phyloP scores from a whole-genome alignment of 1,140 invertebrate genomes.

The Caenorhabditis briggsae region DNA sequence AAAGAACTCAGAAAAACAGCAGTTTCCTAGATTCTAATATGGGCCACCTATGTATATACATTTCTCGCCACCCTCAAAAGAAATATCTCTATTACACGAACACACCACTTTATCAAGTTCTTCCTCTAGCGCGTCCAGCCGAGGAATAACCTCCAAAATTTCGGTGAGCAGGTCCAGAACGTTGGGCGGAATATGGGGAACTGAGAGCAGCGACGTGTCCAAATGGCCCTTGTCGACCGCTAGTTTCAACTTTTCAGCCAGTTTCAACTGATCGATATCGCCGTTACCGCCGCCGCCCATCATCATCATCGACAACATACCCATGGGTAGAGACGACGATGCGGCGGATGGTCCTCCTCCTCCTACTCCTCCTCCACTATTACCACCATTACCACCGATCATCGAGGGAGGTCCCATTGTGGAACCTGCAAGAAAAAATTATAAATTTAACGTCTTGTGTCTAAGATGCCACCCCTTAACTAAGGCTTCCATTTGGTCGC shows the following conservation, averaged over 20 bases:
- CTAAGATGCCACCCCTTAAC: too few species aligned
- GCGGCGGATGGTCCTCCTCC: conserved; percentile 27
- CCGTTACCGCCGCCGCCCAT: neutral
- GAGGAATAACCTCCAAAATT: conserved; percentile 52
- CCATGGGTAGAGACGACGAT: conserved; percentile 28
- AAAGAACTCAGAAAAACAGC: neutral
- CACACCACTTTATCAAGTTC: conserved; percentile 37
- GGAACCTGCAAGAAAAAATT: neutral
- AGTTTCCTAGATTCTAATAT: neutral
- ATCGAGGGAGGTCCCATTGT: conserved; percentile 22
- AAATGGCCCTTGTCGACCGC: conserved; percentile 39
- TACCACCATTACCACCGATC: neutral
- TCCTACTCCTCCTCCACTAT: too few species aligned
- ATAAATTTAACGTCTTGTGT: neutral
- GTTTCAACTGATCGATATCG: conserved; percentile 8
- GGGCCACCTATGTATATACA: neutral
- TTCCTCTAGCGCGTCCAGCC: conserved; percentile 32
- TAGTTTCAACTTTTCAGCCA: conserved; percentile 49
- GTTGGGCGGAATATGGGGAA: conserved; percentile 48
- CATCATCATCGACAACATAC: conserved; percentile 34
- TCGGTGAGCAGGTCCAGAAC: conserved; percentile 51
- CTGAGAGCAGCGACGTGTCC: conserved; percentile 33
- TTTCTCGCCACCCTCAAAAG: neutral
- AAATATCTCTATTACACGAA: neutral
- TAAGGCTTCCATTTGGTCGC: too few species aligned